These are phyloP conservation scores for Erethizon dorsatum DNA, from an alignment of 2,797 vertebrate species.

Conservation along the genomic window DNA sequence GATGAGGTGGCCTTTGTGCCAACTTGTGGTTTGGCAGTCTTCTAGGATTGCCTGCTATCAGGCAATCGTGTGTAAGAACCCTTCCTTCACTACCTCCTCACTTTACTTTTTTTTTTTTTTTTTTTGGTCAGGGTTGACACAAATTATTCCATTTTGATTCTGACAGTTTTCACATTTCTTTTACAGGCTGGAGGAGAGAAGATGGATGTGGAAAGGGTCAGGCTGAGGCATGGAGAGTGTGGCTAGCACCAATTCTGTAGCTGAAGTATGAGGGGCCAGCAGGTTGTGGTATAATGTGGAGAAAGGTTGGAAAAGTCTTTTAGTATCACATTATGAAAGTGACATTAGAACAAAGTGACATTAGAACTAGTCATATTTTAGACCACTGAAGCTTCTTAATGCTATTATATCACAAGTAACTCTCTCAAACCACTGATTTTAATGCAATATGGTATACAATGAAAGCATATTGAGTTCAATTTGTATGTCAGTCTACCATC, in stretches of 20 bases:
- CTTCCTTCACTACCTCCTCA: neutral
- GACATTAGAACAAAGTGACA: neutral
- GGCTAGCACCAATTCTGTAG: neutral
- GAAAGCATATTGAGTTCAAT: neutral
- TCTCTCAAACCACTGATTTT: neutral
- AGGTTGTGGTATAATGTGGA: neutral
- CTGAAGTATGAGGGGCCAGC: neutral
- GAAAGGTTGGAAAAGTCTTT: neutral
- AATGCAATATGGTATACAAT: neutral
- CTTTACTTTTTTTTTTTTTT: neutral
- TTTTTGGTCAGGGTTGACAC: neutral
- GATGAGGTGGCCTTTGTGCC: neutral
- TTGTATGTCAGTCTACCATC: neutral
- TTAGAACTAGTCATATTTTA: neutral
- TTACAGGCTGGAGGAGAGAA: neutral
- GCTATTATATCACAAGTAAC: neutral
- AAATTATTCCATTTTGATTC: neutral
- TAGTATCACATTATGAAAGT: neutral
- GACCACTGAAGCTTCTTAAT: neutral
- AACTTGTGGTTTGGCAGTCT: neutral
- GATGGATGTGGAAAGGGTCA: neutral
- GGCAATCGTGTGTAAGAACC: neutral
- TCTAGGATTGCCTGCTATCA: neutral
- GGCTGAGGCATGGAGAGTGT: fast-evolving
- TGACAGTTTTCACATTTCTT: neutral